Conservation (phyloP, 1,140 invertebrate species). For the Branchinecta lynchi region DNA sequence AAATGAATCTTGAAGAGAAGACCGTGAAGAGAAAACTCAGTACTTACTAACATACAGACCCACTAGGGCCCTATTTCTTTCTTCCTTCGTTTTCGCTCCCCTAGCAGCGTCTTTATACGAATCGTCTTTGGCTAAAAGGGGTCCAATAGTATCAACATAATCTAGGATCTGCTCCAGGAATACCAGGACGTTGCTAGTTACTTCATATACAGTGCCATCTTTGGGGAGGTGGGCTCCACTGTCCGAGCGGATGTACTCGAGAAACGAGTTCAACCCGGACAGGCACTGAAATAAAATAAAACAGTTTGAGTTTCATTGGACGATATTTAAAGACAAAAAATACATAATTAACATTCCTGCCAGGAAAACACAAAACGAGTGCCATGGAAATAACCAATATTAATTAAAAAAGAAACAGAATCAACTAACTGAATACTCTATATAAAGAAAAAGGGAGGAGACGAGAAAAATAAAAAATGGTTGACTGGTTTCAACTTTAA, state of each 20-base stretch:
- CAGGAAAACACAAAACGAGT: no score
- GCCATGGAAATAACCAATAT: no score
- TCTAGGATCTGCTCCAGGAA: conserved; percentile 68
- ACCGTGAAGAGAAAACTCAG: background rate
- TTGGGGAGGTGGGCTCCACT: conserved; percentile 64
- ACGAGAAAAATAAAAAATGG: no score
- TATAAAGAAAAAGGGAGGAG: no score
- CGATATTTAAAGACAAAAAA: no score
- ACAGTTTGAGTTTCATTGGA: background rate
- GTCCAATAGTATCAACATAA: conserved; percentile 56
- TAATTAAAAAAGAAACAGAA: no score
- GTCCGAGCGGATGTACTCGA: conserved; percentile 73
- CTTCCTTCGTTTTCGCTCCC: conserved; percentile 28
- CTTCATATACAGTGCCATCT: conserved; percentile 91
- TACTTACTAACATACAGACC: conserved; percentile 56
- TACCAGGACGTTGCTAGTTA: conserved; percentile 80
- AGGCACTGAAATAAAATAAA: conserved; percentile 28
- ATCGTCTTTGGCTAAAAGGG: conserved; percentile 43
- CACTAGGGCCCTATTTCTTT: conserved; percentile 45
- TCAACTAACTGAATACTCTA: no score
- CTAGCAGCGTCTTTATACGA: conserved; percentile 26
- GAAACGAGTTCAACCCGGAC: conserved; percentile 80
- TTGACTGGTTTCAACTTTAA: no score
- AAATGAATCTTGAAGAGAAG: no score
- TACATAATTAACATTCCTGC: no score